Base-by-base conservation (phyloP, 2,113 vertebrate genomes). In the Jaculus jaculus region DNA sequence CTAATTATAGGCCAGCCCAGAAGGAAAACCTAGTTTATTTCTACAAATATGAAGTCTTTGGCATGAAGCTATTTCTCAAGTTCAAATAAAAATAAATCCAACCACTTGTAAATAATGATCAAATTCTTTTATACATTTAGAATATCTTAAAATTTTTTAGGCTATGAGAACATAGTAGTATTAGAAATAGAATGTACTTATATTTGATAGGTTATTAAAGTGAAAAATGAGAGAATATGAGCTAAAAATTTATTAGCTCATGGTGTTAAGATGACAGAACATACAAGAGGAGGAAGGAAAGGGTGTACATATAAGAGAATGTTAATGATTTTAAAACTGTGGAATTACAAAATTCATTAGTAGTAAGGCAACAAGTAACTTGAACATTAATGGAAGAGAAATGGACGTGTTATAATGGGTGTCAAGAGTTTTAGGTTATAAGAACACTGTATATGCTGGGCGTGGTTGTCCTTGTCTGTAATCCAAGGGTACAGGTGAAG, bases 81-180 rank as follows among this genome's bases (percentile, higher is more conserved):
- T 80, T 92, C 21, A 92, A 87, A 87, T 39, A 90, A 94, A 95
- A 93, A 74, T 32, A 37, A 47, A 32, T 28, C 91, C 34, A 90
- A 23, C 32, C 0, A 47, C 37, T 80, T 78, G 9, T 32, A 68
- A 92, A 68, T 91, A 77, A 84, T 66, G 34, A 47, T 72, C 20
- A 85, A 34, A 87, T 84, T 87, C 17, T 63, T 13, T 4, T 84
- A 58, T 60, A 58, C 21, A 73, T 23, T 90, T 83, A 80, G 30
- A 54, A 23, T 80, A 84, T 47, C 24, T 71, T 89, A 30, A 89
- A 77, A 93, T 39, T 73, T n/a, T 37, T 6, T 88, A 66, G 60
- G 63, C 12, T 39, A 20, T 47, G 60, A 79, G n/a, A 84, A 20
- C 58, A 73, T 10, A 84, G 58, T 75, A 54, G 65, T 71, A 23